These are phyloP conservation scores for Margaritifera margaritifera DNA, from an alignment of 2,888 invertebrate species.

Conservation along the genomic window DNA sequence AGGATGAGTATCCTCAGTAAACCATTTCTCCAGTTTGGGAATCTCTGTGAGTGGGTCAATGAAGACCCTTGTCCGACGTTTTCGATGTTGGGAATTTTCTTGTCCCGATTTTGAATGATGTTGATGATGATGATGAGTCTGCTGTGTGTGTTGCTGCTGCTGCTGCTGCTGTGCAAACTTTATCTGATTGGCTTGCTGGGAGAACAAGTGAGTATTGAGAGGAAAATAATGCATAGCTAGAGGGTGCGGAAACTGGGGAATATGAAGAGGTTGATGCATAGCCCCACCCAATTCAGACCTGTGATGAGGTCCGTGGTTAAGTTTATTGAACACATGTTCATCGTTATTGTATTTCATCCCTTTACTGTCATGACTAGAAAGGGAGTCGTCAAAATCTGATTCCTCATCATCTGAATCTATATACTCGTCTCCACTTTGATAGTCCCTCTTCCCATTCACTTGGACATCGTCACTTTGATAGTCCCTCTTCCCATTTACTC, in stretches of 20 bases:
- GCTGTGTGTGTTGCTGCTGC: conserved; percentile 23
- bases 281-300: conserved; percentile 30
- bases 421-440: conserved; percentile 39
- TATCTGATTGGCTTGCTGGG: conserved; percentile 52
- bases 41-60: conserved; percentile 99
- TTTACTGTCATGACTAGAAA: conserved; percentile 52
- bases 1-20: conserved; percentile 97
- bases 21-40: conserved; percentile 83
- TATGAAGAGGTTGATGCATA: conserved; percentile 52
- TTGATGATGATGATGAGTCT: conserved; percentile 16
- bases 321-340: conserved; percentile 40
- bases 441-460: conserved; percentile 31
- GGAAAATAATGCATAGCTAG: conserved; percentile 65
- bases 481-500: conserved; percentile 30
- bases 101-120: conserved; percentile 30
- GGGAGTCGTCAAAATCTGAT: conserved; percentile 36
- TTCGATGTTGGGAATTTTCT: conserved; percentile 65
- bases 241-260: conserved; percentile 63
- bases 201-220: conserved; percentile 60
- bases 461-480: conserved; percentile 33
- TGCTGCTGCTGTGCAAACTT: conserved; percentile 39
- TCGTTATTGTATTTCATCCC: conserved; percentile 32
- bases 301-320: conserved; percentile 34
- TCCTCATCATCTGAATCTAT: conserved; percentile 50
- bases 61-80: conserved; percentile 97